phyloP scores from a whole-genome alignment of 2,113 vertebrate species.

The Conger conger region DNA sequence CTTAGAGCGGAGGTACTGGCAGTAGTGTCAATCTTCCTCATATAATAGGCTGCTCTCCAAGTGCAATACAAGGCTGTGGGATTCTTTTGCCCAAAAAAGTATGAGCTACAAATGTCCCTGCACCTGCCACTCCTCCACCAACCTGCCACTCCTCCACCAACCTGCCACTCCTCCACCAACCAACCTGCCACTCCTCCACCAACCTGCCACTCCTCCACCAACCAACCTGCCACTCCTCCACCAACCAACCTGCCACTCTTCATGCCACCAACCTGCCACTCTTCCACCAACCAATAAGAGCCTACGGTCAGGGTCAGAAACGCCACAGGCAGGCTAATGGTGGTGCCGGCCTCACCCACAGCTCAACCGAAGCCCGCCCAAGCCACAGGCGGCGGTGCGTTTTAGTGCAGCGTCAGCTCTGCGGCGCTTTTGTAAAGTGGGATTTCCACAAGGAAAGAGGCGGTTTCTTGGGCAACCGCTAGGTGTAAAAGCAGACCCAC shows the following conservation, averaged over 20 bases:
- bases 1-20: background rate
- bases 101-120: background rate
- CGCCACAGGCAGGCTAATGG: background rate
- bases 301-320: background rate
- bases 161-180: background rate
- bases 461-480: conserved; percentile 36
- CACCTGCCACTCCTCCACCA: background rate
- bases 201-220: background rate
- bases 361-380: background rate
- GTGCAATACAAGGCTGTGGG: background rate
- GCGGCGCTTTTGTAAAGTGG: conserved; percentile 56
- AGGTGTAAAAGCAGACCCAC: conserved; percentile 42
- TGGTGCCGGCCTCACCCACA: background rate
- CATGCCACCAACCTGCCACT: background rate
- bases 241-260: too few species aligned
- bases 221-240: background rate
- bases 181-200: background rate
- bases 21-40: background rate
- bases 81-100: background rate
- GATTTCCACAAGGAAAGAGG: conserved; percentile 46
- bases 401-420: conserved; percentile 37
- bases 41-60: background rate
- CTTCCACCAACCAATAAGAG: background rate
- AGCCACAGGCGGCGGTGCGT: conserved; percentile 27
- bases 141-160: background rate